A percentile compares a stretch with the other conserved stretches of the same genome.
Conservation (phyloP, 1,140 invertebrate species). For the Scylla paramamosain region DNA sequence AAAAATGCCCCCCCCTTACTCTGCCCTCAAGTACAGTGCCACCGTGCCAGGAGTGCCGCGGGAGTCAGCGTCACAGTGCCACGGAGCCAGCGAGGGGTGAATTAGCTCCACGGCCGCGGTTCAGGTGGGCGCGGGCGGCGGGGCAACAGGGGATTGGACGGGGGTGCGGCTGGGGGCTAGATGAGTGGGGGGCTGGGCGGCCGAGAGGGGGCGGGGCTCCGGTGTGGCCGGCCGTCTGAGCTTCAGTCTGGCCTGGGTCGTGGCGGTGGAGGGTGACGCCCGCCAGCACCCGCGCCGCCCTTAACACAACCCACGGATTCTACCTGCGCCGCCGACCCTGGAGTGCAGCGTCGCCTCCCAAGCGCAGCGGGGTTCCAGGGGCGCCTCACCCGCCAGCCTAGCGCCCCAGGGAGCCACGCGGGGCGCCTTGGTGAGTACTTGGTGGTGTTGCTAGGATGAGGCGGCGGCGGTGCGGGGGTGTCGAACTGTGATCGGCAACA, state of each 20-base stretch:
- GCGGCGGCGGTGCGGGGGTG: background rate
- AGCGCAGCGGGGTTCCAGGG: background rate
- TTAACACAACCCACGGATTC: background rate
- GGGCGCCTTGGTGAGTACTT: background rate
- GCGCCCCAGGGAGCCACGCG: background rate
- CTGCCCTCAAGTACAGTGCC: no score
- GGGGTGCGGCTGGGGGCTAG: no score
- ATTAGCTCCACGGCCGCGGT: no score
- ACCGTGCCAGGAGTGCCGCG: no score
- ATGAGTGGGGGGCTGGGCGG: no score
- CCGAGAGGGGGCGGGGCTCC: no score
- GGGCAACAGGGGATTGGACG: no score
- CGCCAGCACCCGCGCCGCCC: background rate
- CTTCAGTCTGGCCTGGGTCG: background rate
- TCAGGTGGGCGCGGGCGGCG: no score
- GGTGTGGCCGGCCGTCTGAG: no score
- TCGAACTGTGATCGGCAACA: background rate
- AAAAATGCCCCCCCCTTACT: no score
- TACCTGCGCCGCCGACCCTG: background rate
- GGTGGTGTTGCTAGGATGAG: background rate
- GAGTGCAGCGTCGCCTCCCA: background rate
- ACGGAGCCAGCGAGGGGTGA: no score
- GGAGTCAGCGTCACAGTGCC: no score
- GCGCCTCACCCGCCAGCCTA: background rate
- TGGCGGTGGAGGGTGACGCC: background rate